These are phyloP conservation scores for Drosophila kepulauana DNA, from an alignment of 1,140 invertebrate species.

Conservation along the genomic window DNA sequence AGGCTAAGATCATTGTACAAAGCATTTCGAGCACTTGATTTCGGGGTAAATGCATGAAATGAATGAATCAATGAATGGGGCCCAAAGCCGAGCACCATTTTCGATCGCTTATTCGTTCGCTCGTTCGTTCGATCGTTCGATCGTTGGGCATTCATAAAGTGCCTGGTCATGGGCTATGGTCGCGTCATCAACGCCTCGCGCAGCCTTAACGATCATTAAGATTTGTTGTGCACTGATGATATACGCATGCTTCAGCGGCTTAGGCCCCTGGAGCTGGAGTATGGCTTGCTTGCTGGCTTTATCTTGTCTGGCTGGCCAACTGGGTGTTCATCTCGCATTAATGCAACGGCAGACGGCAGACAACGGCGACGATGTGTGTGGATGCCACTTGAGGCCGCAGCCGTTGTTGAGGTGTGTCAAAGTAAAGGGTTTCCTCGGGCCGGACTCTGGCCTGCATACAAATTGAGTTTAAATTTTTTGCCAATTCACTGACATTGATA, in stretches of 20 bases:
- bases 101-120: slow-evolving; percentile 23
- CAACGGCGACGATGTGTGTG: slow-evolving; percentile 33
- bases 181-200: slow-evolving; percentile 58
- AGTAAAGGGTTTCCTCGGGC: slow-evolving; percentile 77
- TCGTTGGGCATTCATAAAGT: slow-evolving; percentile 62
- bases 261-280: slow-evolving; percentile 56
- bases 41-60: slow-evolving; percentile 59
- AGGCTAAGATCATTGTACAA: slow-evolving; percentile 53
- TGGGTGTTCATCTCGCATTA: slow-evolving; percentile 76
- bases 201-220: slow-evolving; percentile 75
- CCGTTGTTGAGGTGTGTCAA: slow-evolving; percentile 75
- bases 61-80: slow-evolving; percentile 82
- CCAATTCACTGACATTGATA: slow-evolving; percentile 85
- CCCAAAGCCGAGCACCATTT: slow-evolving; percentile 22
- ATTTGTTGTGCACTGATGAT: slow-evolving; percentile 75
- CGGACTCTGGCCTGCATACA: slow-evolving; percentile 76
- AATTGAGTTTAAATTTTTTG: slow-evolving; percentile 84
- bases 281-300: slow-evolving; percentile 52
- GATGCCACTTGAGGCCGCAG: slow-evolving; percentile 66
- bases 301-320: slow-evolving; percentile 43
- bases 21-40: slow-evolving; percentile 75
- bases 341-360: slow-evolving; percentile 67
- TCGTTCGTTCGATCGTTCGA: slow-evolving; percentile 4
- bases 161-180: slow-evolving; percentile 64
- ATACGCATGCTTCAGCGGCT: slow-evolving; percentile 78